Base-by-base conservation (phyloP, 2,797 vertebrate genomes). In the Pitangus sulphuratus region DNA sequence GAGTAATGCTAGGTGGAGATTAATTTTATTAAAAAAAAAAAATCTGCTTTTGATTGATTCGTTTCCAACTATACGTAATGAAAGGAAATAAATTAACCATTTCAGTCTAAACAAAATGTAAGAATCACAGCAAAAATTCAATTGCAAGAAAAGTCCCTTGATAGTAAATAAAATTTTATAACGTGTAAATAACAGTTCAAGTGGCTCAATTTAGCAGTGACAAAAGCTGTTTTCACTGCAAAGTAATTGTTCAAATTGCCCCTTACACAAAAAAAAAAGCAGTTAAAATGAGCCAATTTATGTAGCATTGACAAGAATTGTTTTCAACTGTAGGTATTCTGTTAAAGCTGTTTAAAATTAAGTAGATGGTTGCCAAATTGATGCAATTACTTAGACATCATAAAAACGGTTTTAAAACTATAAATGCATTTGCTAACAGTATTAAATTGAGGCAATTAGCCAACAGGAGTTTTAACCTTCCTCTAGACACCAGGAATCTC, bases 321-420 rank as follows among this genome's bases (percentile, higher is more conserved):
- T 96, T 97, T 97, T 96, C 80, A 94, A 93, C 77, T 85, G 35
- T 42, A 95, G 53, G 89, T 85, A 84, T 91, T 79, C 54, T 93
- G 80, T 94, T 97, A 94, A 96, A 91, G 58, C 84, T 97, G 90
- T 94, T 96, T 96, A 97, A 96, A 95, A 95, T 97, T 95, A 95
- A 93, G 87, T 90, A 94, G 81, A 75, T 84, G 35, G 57, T 88
- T 97, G 91, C 71, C 91, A 97, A 95, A 93, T 96, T 90, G 94
- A 66, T 91, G 91, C 83, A 96, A 93, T 96, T 97, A 97, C 85
- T 96, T 94, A 96, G 92, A 81, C 80, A 94, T 84, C 91, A 74
- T 93, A 92, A 96, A 95, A 81, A 77, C 37, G 48, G 28, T 72
- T 96, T 96, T 87, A 79, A 92, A 95, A 92, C 85, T 42, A 87